Evolutionary conservation across 2,113 vertebrate genomes (phyloP), one percentile per base, ranked within the genome.

Genomic region (Hypocryptadius cinnamomeus): DNA sequence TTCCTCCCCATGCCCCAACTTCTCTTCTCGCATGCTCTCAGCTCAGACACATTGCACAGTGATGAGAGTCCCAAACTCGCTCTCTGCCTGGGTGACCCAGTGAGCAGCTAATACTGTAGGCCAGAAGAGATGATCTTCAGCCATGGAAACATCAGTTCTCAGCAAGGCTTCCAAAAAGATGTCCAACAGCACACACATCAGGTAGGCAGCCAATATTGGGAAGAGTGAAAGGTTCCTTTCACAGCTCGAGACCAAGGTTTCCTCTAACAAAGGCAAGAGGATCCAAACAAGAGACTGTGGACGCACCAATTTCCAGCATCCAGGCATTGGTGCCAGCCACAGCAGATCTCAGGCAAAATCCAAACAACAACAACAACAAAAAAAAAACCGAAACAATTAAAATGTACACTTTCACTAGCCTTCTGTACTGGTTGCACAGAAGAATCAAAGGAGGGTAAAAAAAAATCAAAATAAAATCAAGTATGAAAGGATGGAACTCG

Each of bases 311-410:
- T 74, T 21, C 13, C 53, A 68, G 23, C 25, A 73, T 47, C 9
- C 31, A 92, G n/a, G 33, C 15, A 9, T 1, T 37, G 31, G 23
- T 54, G 44, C 23, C 4, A 5, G 20, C 13, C 10, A 68, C 65
- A 76, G 45, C 33, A 76, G 53, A 42, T n/a, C 54, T 70, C 54
- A 47, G 23, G 12, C 23, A 12, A 8, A 17, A 14, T 15, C 20
- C 13, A 53, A 35, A 28, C 0, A 10, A n/a, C n/a, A n/a, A n/a
- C n/a, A n/a, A n/a, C n/a, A n/a, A n/a, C n/a, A n/a, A n/a, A n/a
- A 47, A 37, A 28, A 25, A 15, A 2, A 3, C 14, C 5, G 24
- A 42, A 71, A 33, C 0, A 0, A 50, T 35, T 50, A 40, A 47
- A 59, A 33, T 15, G 16, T 19, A n/a, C 28, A 47, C 12, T 60